These are phyloP conservation scores for Strigamia crassipes DNA, from an alignment of 2,888 invertebrate genomes.

Conservation along the genomic window DNA sequence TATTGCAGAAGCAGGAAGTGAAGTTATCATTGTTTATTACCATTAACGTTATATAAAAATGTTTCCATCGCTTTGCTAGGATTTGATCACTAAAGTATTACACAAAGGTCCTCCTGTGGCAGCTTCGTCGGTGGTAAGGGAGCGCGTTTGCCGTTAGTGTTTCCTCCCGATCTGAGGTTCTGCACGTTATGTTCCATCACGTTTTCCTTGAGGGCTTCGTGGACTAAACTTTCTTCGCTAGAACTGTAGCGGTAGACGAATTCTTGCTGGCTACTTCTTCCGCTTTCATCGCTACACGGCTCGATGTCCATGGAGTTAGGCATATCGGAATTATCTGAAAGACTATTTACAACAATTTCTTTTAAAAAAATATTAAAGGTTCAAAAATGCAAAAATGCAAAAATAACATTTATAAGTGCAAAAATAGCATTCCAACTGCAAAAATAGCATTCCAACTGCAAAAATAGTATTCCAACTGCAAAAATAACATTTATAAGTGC, in stretches of 20 bases:
- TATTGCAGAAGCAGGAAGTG: neutral
- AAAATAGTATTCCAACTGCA: too few relatives aligned
- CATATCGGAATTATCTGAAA: neutral
- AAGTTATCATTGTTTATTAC: neutral
- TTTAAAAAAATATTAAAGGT: too few relatives aligned
- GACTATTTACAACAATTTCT: neutral
- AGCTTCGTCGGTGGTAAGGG: neutral
- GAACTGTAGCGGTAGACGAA: constrained; percentile 39
- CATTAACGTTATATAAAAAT: neutral
- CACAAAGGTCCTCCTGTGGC: neutral
- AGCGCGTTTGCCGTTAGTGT: neutral
- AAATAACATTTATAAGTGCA: neutral
- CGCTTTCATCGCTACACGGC: constrained; percentile 6
- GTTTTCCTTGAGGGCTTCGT: neutral
- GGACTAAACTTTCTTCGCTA: constrained; percentile 44
- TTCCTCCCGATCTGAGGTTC: constrained; percentile 42
- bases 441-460: too few relatives aligned
- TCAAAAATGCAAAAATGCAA: neutral
- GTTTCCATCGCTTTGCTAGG: constrained; percentile 19
- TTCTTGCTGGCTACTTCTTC: constrained; percentile 8
- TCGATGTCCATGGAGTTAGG: constrained; percentile 24
- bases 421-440: too few relatives aligned
- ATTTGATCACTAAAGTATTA: constrained; percentile 16
- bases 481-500: too few relatives aligned
- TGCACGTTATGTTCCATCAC: neutral